Base-by-base conservation (phyloP, 2,113 vertebrate genomes). In the Trinectes maculatus region DNA sequence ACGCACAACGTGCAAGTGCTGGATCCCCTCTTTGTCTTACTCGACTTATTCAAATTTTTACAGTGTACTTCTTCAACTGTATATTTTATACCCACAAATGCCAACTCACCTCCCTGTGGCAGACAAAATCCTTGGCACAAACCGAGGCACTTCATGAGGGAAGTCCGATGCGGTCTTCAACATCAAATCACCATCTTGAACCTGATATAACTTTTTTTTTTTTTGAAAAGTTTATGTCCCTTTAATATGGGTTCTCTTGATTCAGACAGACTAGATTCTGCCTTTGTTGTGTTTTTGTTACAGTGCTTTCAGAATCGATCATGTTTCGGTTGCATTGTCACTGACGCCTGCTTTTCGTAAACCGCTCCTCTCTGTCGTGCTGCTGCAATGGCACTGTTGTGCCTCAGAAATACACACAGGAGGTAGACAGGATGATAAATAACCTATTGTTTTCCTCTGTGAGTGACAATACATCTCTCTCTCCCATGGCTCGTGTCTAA, bases 291-390 rank as follows among this genome's bases (percentile, higher is more conserved):
- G 42, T 51, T 65, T 46, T 58, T 65, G 60, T 59, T 62, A 31
- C 7, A 21, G 53, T 26, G 12, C 19, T 52, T 57, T 43, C n/a
- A 19, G 31, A 58, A 55, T 48, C 12, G 21, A 44, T 65, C 19
- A 43, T 49, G 62, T 81, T 74, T 87, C 61, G 71, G 40, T 61
- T 68, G 74, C 44, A 48, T 59, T 72, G 42, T 74, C 57, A 34
- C 39, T 36, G 37, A 26, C 40, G 40, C 56, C 56, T 72, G 37
- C 22, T 56, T 44, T 12, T 8, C 44, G 22, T 68, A 22, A 51
- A 49, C 33, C 36, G 10, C 48, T 26, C 44, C 42, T 18, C 16
- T 21, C 7, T 43, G 22, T 42, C 34, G 33, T 61, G 46, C 58
- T 21, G 37, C 64, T 66, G 42, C 31, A 37, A 3, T 59, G 21